phyloP scores from a whole-genome alignment of 2,797 vertebrate genomes.

The Sebastes vulpes region DNA sequence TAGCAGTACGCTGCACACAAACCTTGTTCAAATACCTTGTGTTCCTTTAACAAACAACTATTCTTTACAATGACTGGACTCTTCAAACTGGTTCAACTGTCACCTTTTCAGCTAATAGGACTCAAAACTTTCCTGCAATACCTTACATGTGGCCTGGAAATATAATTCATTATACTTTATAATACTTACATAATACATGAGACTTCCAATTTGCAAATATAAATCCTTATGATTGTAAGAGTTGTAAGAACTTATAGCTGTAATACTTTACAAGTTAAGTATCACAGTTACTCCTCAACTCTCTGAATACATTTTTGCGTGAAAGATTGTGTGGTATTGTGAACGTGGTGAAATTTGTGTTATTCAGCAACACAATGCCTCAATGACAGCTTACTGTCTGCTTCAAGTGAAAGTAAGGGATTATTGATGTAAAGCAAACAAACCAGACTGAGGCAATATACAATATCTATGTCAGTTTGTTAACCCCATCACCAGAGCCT shows the following conservation, averaged over 20 bases:
- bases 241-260: background rate
- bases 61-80: background rate
- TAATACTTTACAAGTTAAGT: background rate
- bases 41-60: background rate
- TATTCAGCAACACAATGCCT: background rate
- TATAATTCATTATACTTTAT: background rate
- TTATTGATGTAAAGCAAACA: slow-evolving; percentile 3
- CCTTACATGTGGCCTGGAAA: background rate
- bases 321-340: background rate
- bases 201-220: background rate
- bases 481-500: background rate
- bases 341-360: background rate
- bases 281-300: background rate
- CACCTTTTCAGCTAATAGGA: background rate
- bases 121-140: background rate
- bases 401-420: background rate
- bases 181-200: background rate
- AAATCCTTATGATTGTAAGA: background rate
- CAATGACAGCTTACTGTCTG: background rate
- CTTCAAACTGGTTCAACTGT: background rate
- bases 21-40: slow-evolving; percentile 3
- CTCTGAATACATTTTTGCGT: background rate
- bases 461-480: slow-evolving; percentile 14
- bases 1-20: background rate
- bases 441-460: background rate